A percentile compares a stretch with the other conserved stretches of the same genome.
Conservation (phyloP, 2,113 vertebrate genomes). For the Petroica traversi region DNA sequence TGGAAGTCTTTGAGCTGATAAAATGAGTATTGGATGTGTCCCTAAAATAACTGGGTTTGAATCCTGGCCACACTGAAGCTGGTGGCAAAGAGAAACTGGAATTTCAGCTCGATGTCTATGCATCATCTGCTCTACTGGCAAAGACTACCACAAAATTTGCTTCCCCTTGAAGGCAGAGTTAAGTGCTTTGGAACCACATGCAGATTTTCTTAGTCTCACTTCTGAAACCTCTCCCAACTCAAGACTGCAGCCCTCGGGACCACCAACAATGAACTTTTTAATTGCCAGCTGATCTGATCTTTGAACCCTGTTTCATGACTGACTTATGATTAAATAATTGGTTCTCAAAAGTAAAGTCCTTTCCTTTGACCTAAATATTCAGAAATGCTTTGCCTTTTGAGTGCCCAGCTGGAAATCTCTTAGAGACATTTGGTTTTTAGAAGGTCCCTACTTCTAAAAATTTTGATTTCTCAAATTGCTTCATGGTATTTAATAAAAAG, state of each 20-base stretch:
- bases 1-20: not conserved
- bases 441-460: not conserved
- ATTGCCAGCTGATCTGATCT: not conserved
- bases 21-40: not conserved
- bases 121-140: not conserved
- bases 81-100: not conserved
- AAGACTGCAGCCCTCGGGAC: not conserved
- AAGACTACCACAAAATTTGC: not conserved
- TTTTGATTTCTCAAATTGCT: not conserved
- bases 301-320: not conserved
- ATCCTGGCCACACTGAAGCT: not conserved
- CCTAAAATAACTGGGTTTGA: conserved; percentile 30
- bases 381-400: not conserved
- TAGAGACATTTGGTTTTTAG: not conserved
- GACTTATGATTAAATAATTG: not conserved
- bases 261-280: not conserved
- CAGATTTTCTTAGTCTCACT: not conserved
- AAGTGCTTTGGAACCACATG: not conserved
- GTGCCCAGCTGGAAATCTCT: not conserved
- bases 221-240: not conserved
- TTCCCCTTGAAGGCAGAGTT: not conserved
- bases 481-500: not conserved
- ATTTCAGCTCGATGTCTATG: not conserved
- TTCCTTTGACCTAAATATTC: not conserved
- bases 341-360: not conserved